Base-by-base conservation (phyloP, 2,797 vertebrate species). In the Eleutherodactylus coqui region DNA sequence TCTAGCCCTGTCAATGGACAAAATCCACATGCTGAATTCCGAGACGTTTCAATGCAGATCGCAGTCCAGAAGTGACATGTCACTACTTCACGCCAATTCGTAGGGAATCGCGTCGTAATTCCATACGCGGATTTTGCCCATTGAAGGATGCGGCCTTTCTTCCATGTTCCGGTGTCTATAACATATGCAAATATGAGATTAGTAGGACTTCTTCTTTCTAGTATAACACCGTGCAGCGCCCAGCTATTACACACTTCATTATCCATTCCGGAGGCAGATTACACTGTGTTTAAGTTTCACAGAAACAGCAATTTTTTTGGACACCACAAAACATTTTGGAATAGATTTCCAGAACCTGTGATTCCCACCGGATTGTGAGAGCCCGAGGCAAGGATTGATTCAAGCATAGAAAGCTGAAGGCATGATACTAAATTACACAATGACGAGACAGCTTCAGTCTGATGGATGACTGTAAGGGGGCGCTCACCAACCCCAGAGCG, bases 331-430 rank as follows among this genome's bases (percentile, higher is more conserved):
- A 64, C 55, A 67, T 84, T 79, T 82, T 86, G 41, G 79, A 76
- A 47, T 62, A 82, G 72, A 82, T 86, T 72, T 70, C 45, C 72
- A 55, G 43, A 64, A 72, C 49, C 34, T 75, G 47, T 3, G 34
- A 67, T 62, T 82, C 79, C 85, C 72, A 3, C 43, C 24, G 79
- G 85, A 77, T 67, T 43, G 85, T 75, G 43, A 82, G 45, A 76
- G 85, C 85, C 85, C 27, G 72, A 86, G 85, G 85, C 85, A 82
- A 73, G 47, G 85, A 86, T 55, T 76, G 72, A 86, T 86, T 51
- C 72, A 76, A 45, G 70, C 17, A 43, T 64, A 60, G 41, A 79
- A 75, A 69, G 85, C 85, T 80, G 49, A 76, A 76, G 79, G 85
- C 79, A 70, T 86, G 36, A 82, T 82, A 69, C 58, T 75, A 58